Conservation (phyloP, 2,888 invertebrate species). For the Epirrhoe tristata region DNA sequence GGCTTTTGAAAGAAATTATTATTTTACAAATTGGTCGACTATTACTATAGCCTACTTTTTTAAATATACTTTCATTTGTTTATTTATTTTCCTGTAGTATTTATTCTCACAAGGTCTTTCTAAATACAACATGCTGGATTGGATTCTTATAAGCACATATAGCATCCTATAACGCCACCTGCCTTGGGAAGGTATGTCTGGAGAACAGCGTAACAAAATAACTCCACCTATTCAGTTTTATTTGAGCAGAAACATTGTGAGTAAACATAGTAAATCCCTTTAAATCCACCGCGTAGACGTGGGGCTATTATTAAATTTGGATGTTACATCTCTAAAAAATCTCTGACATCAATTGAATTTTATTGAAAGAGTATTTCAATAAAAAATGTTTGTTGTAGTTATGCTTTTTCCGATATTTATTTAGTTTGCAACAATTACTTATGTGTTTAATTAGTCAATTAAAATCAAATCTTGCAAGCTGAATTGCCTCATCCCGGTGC, state of each 20-base stretch:
- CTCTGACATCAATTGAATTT: neutral
- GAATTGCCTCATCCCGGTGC: no score
- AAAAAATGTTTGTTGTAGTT: no score
- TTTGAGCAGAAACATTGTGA: neutral
- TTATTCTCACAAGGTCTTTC: no score
- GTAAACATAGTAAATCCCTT: neutral
- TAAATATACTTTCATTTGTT: no score
- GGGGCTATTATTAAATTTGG: neutral
- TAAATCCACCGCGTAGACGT: neutral
- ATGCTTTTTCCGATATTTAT: no score
- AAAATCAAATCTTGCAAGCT: no score
- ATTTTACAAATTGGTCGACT: no score
- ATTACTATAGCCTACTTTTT: no score
- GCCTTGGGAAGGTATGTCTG: neutral
- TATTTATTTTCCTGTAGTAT: no score
- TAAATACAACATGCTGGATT: neutral
- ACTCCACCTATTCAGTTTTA: neutral
- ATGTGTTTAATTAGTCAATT: no score
- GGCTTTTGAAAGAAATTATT: no score
- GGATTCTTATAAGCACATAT: neutral
- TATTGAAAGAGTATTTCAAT: neutral
- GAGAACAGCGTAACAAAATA: neutral
- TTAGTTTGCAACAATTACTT: no score
- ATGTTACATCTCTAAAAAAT: neutral
- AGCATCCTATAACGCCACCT: neutral